Conservation (phyloP, 2,797 vertebrate species). For the Clamator glandarius region DNA sequence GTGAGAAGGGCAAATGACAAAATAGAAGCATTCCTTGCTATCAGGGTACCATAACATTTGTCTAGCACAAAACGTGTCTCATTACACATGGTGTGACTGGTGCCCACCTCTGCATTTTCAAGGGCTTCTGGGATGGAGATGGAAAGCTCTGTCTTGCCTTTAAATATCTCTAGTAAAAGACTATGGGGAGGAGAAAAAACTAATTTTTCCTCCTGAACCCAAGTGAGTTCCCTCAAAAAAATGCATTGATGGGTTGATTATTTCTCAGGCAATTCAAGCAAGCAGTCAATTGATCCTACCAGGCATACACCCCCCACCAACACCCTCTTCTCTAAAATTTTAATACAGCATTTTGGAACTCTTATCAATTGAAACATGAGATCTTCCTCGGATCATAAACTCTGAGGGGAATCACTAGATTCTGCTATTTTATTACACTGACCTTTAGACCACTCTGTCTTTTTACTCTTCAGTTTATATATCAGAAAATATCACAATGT, state of each 20-base stretch:
- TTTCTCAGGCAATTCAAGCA: not conserved
- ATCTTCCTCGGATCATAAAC: not conserved
- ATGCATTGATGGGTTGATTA: not conserved
- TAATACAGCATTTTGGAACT: not conserved
- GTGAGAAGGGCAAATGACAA: not conserved
- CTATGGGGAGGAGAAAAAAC: not conserved
- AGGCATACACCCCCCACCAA: accelerated
- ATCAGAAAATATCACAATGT: not conserved
- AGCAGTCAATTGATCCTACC: accelerated
- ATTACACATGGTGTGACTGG: accelerated
- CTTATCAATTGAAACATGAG: not conserved
- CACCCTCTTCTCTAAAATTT: not conserved
- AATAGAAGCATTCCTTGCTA: not conserved
- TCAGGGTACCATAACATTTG: accelerated
- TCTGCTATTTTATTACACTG: not conserved
- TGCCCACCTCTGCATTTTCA: not conserved
- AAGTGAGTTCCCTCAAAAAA: not conserved
- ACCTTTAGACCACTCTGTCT: conserved; percentile 27
- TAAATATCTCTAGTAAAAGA: not conserved
- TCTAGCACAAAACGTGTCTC: not conserved
- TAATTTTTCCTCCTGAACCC: not conserved
- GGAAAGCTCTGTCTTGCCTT: not conserved
- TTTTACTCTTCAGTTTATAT: not conserved
- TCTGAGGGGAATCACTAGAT: not conserved
- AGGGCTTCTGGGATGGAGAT: not conserved